These are phyloP conservation scores for Alentia gelatinosa DNA, from an alignment of 2,888 invertebrate species.

Conservation along the genomic window DNA sequence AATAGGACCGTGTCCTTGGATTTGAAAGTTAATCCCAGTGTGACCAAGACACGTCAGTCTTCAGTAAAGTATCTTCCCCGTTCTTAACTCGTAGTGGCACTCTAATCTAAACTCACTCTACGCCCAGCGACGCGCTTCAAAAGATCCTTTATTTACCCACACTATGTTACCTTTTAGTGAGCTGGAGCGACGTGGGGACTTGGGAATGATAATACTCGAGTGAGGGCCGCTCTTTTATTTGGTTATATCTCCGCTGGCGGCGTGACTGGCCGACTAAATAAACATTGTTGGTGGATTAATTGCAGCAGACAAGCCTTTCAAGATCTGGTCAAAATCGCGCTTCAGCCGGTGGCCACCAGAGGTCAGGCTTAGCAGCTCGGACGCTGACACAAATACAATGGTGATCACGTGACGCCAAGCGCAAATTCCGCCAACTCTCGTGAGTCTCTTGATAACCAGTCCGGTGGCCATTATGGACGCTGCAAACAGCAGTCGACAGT, in stretches of 20 bases:
- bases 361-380: background rate
- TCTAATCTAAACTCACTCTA: background rate
- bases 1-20: no score
- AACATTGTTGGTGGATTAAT: background rate
- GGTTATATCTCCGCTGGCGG: background rate
- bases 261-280: background rate
- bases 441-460: background rate
- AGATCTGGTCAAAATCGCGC: background rate
- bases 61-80: no score
- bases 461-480: background rate
- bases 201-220: background rate
- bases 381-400: background rate
- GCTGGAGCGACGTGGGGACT: background rate
- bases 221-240: background rate
- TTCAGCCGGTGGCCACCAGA: background rate
- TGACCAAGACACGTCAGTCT: no score
- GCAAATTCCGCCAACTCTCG: background rate
- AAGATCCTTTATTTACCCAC: background rate
- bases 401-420: background rate
- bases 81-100: background rate
- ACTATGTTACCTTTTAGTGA: background rate
- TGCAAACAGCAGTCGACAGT: background rate
- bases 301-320: background rate
- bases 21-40: no score
- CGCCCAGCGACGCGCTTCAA: background rate